Evolutionary conservation across 1,140 invertebrate genomes (phyloP).

Genomic region (Drosophila biarmipes): DNA sequence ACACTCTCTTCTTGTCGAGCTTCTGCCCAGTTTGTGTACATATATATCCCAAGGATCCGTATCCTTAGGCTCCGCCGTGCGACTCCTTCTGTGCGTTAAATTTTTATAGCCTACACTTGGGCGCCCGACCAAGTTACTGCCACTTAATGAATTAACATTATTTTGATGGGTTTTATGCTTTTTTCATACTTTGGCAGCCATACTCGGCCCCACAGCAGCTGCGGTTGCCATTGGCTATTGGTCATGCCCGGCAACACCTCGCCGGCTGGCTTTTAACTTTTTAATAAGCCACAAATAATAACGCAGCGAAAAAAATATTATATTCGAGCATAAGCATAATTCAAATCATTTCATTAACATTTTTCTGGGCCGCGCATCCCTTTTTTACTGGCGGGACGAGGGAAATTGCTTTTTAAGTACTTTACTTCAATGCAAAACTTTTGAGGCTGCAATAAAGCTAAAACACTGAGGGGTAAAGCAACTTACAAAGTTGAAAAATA

Average conservation of each 20-base stretch:
- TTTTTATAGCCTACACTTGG: conserved; percentile 82
- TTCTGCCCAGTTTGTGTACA: background rate
- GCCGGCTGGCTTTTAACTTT: conserved; percentile 61
- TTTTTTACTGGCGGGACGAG: conserved; percentile 45
- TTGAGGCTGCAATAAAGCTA: conserved; percentile 52
- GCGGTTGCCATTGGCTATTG: conserved; percentile 37
- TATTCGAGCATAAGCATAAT: conserved; percentile 72
- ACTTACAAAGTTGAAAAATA: background rate
- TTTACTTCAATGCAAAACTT: conserved; percentile 79
- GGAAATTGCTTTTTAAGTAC: conserved; percentile 81
- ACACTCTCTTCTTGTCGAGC: conserved; percentile 4
- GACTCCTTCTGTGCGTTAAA: conserved; percentile 73
- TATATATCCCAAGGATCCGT: conserved; percentile 10
- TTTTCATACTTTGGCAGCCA: conserved; percentile 65
- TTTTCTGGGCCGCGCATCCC: conserved; percentile 49
- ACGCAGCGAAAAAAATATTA: conserved; percentile 20
- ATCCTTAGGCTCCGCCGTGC: conserved; percentile 21
- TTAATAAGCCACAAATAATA: conserved; percentile 74
- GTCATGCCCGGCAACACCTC: conserved; percentile 48
- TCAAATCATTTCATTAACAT: conserved; percentile 83
- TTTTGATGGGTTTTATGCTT: conserved; percentile 82
- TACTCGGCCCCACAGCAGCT: conserved; percentile 38
- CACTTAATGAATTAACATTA: conserved; percentile 83
- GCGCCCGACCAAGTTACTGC: conserved; percentile 76
- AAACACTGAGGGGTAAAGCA: conserved; percentile 7